These are phyloP conservation scores for Phthorimaea operculella DNA, from an alignment of 1,140 invertebrate genomes.

Conservation along the genomic window DNA sequence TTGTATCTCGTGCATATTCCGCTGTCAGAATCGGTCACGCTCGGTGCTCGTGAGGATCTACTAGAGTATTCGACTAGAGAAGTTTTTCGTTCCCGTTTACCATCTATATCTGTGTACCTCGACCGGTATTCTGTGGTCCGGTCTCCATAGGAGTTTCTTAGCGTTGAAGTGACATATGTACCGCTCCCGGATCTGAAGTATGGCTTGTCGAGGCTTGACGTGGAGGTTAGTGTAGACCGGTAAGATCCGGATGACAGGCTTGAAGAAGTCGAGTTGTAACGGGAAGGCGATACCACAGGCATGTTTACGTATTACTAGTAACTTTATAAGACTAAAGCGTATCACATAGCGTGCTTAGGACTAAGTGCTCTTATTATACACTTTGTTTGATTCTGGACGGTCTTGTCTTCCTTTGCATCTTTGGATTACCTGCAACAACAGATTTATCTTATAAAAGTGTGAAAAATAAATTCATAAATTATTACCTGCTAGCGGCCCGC, in stretches of 20 bases:
- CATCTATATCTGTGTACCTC: constrained; percentile 49
- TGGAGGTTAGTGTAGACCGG: constrained; percentile 59
- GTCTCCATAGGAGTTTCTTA: constrained; percentile 60
- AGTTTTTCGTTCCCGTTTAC: constrained; percentile 54
- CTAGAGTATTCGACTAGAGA: constrained; percentile 55
- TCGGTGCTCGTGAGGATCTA: constrained; percentile 50
- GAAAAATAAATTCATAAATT: no score
- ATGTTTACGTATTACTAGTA: constrained; percentile 45
- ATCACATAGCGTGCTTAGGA: neutral
- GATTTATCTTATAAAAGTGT: no score
- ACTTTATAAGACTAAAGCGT: neutral
- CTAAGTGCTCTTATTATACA: neutral
- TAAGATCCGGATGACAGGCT: constrained; percentile 63
- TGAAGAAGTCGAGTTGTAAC: constrained; percentile 48
- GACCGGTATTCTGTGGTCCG: constrained; percentile 61
- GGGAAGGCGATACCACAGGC: constrained; percentile 70
- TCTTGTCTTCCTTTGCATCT: neutral
- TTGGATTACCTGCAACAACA: no score
- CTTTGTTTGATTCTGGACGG: neutral
- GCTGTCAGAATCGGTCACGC: constrained; percentile 59
- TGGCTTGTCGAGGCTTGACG: constrained; percentile 63
- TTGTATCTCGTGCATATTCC: constrained; percentile 48
- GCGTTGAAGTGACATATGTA: constrained; percentile 55
- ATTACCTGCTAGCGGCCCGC: no score
- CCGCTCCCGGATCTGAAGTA: constrained; percentile 59